phyloP scores from a whole-genome alignment of 2,113 vertebrate species.

The Aviceda subcristata region DNA sequence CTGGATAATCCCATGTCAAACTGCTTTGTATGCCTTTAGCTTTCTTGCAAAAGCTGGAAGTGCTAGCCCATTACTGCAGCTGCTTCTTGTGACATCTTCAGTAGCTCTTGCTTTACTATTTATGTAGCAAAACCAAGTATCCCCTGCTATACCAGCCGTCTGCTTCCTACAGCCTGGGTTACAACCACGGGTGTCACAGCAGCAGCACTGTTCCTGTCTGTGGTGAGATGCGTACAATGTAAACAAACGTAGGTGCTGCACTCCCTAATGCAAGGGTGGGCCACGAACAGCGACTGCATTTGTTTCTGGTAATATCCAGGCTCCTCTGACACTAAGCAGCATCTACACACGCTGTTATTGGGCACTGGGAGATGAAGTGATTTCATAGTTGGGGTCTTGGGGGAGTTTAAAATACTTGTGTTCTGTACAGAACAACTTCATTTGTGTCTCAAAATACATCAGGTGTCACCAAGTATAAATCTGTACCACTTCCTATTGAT shows the following conservation, averaged over 20 bases:
- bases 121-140: rapidly evolving
- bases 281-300: rapidly evolving
- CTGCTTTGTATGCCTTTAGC: not conserved
- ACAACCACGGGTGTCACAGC: rapidly evolving
- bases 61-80: rapidly evolving
- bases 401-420: not conserved
- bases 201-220: not conserved
- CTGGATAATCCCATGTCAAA: not conserved
- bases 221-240: rapidly evolving
- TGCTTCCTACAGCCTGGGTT: not conserved
- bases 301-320: not conserved
- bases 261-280: rapidly evolving
- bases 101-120: not conserved
- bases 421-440: not conserved
- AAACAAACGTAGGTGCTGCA: rapidly evolving
- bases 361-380: not conserved
- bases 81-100: not conserved
- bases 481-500: not conserved
- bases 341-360: rapidly evolving
- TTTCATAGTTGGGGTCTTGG: not conserved
- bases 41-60: not conserved
- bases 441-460: not conserved
- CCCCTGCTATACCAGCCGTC: rapidly evolving
- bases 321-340: not conserved
- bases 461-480: not conserved